A percentile compares a stretch with the other conserved stretches of the same genome.
Conservation (phyloP, 2,113 vertebrate species). For the Fulica atra region DNA sequence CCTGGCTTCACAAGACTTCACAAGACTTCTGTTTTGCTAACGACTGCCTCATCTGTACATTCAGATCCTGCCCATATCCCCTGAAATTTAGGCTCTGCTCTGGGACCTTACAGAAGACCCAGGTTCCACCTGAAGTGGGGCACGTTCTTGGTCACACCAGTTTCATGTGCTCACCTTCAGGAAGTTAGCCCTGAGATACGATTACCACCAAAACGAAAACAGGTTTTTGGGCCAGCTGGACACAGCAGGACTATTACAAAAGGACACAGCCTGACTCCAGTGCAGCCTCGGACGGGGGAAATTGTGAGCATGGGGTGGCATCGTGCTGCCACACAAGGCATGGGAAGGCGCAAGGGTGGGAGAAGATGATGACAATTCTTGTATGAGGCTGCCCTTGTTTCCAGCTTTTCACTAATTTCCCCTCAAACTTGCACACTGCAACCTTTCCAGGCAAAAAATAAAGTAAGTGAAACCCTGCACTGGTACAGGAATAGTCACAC, state of each 20-base stretch:
- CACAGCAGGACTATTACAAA: background rate
- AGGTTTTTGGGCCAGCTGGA: background rate
- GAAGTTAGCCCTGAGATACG: background rate
- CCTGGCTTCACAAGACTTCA: background rate
- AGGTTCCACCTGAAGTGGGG: background rate
- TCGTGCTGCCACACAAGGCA: background rate
- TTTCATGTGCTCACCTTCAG: background rate
- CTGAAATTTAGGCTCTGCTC: background rate
- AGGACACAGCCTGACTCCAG: background rate
- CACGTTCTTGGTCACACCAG: background rate
- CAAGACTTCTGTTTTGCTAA: background rate
- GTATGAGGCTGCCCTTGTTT: background rate
- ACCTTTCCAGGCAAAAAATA: conserved; percentile 39
- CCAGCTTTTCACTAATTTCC: background rate
- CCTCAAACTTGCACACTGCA: background rate
- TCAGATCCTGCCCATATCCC: background rate
- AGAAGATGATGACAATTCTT: background rate
- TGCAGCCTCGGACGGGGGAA: background rate
- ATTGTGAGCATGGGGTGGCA: fast-evolving
- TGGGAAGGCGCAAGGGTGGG: background rate
- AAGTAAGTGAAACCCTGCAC: background rate
- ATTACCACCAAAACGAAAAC: background rate
- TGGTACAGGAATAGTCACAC: background rate
- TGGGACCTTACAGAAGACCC: background rate
- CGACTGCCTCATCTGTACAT: background rate